These are phyloP conservation scores for Calcarius lapponicus DNA, from an alignment of 2,797 vertebrate species.

Conservation along the genomic window DNA sequence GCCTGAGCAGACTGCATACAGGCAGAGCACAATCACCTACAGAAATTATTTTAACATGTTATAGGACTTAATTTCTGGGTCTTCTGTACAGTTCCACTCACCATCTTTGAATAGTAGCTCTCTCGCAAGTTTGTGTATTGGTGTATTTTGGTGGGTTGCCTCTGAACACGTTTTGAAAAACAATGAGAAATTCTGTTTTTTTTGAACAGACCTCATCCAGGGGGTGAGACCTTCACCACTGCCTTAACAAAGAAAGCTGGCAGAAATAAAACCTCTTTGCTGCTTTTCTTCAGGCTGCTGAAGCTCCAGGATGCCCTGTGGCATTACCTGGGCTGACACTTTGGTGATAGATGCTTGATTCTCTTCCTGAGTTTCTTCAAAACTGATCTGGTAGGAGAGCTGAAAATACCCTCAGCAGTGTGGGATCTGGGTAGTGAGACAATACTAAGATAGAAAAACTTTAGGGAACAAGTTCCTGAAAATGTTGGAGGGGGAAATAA, in stretches of 20 bases:
- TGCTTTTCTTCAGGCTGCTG: background rate
- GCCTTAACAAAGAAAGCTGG: background rate
- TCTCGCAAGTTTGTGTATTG: background rate
- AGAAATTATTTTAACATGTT: background rate
- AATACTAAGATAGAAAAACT: background rate
- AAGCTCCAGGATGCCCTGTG: background rate
- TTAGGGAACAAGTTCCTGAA: background rate
- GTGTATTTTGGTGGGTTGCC: background rate
- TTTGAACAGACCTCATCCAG: background rate
- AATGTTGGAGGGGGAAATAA: background rate
- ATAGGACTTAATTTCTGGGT: background rate
- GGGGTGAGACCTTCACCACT: background rate
- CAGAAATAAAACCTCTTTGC: background rate
- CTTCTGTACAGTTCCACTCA: background rate
- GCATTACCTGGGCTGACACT: background rate
- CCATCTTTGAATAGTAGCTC: background rate
- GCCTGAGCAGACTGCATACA: background rate
- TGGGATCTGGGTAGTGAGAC: background rate
- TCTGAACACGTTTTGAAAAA: background rate
- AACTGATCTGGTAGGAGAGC: background rate
- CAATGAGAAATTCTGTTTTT: background rate
- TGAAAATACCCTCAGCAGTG: background rate
- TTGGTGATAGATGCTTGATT: background rate
- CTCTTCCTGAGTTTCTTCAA: background rate
- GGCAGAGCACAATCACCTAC: background rate